These are phyloP conservation scores for Tuta absoluta DNA, from an alignment of 2,888 invertebrate species.

Conservation along the genomic window DNA sequence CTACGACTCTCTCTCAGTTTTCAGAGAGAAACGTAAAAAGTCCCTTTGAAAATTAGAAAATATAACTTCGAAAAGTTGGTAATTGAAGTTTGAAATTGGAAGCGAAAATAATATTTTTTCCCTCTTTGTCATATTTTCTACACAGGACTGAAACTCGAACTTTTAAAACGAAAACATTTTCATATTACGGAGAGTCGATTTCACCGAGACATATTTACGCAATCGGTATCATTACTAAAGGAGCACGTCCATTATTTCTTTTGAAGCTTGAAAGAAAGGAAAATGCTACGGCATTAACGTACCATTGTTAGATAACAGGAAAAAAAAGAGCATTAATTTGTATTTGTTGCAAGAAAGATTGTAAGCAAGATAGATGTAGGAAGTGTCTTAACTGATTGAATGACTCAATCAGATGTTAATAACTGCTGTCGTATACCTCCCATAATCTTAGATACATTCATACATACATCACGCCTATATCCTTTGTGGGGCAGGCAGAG, in stretches of 20 bases:
- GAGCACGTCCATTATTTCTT: slow-evolving; percentile 10
- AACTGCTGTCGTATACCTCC: no score
- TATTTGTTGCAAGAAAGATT: neutral
- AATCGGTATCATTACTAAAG: neutral
- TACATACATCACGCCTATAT: no score
- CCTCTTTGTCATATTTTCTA: neutral
- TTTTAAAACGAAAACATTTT: neutral
- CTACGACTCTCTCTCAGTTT: no score
- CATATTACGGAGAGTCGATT: neutral
- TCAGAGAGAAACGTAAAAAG: no score
- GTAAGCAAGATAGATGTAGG: neutral
- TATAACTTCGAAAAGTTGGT: no score
- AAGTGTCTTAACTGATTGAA: no score
- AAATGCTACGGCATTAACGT: slow-evolving; percentile 2
- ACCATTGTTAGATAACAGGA: slow-evolving; percentile 1
- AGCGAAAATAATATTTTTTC: neutral
- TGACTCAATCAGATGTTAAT: no score
- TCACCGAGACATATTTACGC: neutral
- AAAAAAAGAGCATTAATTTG: neutral
- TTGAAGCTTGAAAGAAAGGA: neutral
- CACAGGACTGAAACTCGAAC: neutral
- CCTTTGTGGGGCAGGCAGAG: no score
- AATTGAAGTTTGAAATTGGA: neutral
- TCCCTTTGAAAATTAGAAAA: neutral
- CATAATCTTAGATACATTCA: no score